A percentile compares a stretch with the other conserved stretches of the same genome.
These are phyloP conservation scores for Crenichthys baileyi DNA, from an alignment of 2,797 vertebrate species.

Conservation along the genomic window DNA sequence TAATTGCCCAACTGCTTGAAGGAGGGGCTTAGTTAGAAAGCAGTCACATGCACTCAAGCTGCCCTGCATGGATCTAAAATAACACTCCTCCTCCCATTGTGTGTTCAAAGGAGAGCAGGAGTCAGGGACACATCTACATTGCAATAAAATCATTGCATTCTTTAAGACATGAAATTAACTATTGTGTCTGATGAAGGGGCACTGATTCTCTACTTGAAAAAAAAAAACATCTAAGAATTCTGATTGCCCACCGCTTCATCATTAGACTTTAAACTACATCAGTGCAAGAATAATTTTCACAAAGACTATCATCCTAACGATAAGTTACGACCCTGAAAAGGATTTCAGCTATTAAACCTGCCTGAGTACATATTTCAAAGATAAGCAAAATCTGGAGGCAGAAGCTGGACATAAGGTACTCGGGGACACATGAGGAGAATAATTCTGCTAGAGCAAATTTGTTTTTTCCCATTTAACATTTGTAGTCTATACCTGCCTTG, in stretches of 20 bases:
- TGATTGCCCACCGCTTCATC: constrained; percentile 14
- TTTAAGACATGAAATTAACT: constrained; percentile 20
- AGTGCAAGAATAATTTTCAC: constrained; percentile 28
- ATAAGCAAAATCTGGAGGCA: constrained; percentile 32
- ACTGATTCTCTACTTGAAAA: constrained; percentile 15
- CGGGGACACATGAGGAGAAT: constrained; percentile 39
- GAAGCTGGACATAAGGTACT: constrained; percentile 23
- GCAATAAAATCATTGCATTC: constrained; percentile 8
- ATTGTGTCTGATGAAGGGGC: constrained; percentile 10
- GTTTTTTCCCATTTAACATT: constrained; percentile 22
- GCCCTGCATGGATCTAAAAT: constrained; percentile 50
- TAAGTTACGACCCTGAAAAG: constrained; percentile 39
- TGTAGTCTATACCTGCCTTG: background rate
- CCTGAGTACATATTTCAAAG: constrained; percentile 38
- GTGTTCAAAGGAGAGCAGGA: constrained; percentile 14
- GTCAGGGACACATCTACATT: background rate
- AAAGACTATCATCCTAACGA: constrained; percentile 29
- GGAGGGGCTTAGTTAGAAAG: constrained; percentile 82
- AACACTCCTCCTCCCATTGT: constrained; percentile 40
- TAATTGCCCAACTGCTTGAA: constrained; percentile 85
- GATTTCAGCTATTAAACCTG: constrained; percentile 29
- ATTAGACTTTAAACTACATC: constrained; percentile 21
- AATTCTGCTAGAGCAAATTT: constrained; percentile 32
- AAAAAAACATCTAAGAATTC: background rate
- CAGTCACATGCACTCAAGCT: constrained; percentile 73